These are phyloP conservation scores for Bubo bubo DNA, from an alignment of 2,113 vertebrate genomes.

Conservation along the genomic window DNA sequence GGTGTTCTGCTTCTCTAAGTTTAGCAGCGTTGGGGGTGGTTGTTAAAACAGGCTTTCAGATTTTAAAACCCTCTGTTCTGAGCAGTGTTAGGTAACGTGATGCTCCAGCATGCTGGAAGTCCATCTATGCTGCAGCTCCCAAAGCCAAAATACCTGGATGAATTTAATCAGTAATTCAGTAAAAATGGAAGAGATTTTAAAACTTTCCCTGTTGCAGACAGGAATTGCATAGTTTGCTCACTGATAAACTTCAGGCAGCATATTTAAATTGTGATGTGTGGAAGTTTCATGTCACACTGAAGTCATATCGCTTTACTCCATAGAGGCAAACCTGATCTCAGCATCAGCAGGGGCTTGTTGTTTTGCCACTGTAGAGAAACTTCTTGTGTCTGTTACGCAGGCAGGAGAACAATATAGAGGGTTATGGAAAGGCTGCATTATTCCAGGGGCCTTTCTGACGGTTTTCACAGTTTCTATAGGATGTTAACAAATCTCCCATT, in stretches of 20 bases:
- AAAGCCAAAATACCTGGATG: background rate
- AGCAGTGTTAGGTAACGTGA: background rate
- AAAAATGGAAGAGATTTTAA: background rate
- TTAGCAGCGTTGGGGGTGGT: slow-evolving; percentile 44
- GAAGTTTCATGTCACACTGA: background rate
- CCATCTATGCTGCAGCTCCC: background rate
- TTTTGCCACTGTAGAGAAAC: slow-evolving; percentile 48
- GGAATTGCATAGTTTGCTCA: accelerated
- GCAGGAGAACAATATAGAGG: slow-evolving; percentile 63
- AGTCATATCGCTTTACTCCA: background rate
- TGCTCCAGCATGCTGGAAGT: background rate
- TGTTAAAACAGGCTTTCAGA: background rate
- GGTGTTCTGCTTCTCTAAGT: slow-evolving; percentile 28
- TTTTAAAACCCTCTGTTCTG: background rate
- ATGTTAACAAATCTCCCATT: background rate
- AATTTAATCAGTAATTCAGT: background rate
- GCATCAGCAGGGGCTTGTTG: slow-evolving; percentile 42
- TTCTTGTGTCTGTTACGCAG: background rate
- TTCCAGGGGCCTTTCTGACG: background rate
- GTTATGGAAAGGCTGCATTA: slow-evolving; percentile 56
- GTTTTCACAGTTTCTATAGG: background rate
- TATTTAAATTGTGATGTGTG: accelerated
- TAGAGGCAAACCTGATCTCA: background rate
- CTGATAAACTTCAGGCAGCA: accelerated
- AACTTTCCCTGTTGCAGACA: background rate